These are phyloP conservation scores for Cygnus atratus DNA, from an alignment of 2,113 vertebrate genomes.

Conservation along the genomic window DNA sequence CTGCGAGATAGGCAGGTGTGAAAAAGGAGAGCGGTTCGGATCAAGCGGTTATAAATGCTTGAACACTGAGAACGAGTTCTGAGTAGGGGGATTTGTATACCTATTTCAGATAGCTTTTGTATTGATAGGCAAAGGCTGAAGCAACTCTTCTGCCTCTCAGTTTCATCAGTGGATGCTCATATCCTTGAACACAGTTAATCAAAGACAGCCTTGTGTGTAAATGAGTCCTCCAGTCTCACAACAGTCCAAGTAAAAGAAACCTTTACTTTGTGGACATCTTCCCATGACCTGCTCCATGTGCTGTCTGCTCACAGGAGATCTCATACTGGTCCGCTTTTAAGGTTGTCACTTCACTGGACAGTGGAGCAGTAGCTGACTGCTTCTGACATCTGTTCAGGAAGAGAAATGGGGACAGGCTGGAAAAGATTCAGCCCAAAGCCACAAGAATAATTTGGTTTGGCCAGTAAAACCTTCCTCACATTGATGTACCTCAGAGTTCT, in stretches of 20 bases:
- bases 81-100: background rate
- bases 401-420: background rate
- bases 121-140: slow-evolving; percentile 30
- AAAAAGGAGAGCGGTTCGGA: slow-evolving; percentile 20
- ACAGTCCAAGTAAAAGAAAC: background rate
- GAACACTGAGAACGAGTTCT: background rate
- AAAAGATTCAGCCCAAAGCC: background rate
- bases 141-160: slow-evolving; percentile 19
- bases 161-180: slow-evolving; percentile 40
- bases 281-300: background rate
- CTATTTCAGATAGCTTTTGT: slow-evolving; percentile 23
- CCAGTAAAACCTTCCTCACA: background rate
- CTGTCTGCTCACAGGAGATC: background rate
- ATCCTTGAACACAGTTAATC: slow-evolving; percentile 53
- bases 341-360: background rate
- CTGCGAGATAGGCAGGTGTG: background rate
- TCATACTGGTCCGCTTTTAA: background rate
- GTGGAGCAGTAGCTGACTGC: background rate
- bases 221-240: slow-evolving; percentile 30
- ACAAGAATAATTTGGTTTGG: background rate
- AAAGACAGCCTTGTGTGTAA: slow-evolving; percentile 39
- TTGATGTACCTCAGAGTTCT: background rate
- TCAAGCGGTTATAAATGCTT: slow-evolving; percentile 50
- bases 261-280: background rate
- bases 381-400: background rate